These are phyloP conservation scores for Xenopus petersii DNA, from an alignment of 2,797 vertebrate species.

Conservation along the genomic window DNA sequence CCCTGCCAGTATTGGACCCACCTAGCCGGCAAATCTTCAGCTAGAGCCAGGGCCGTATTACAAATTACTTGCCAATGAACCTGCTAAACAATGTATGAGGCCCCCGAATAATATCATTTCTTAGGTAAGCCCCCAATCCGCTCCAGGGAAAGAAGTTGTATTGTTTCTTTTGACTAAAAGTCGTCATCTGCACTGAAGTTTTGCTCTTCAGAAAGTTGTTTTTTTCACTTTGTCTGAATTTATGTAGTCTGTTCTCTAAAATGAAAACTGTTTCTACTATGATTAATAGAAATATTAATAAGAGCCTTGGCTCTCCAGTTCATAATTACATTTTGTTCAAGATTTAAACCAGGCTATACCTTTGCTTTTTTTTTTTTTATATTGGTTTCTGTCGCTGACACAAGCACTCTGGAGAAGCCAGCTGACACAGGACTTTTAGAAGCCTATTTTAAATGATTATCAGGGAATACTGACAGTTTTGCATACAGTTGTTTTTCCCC, in stretches of 20 bases:
- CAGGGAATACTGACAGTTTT: slow-evolving; percentile 16
- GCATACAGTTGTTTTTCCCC: slow-evolving; percentile 3
- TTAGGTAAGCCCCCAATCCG: too few relatives aligned
- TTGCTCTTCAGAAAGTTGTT: too few relatives aligned
- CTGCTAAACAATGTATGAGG: too few relatives aligned
- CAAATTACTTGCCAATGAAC: too few relatives aligned
- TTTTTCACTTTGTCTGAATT: slow-evolving; percentile 12
- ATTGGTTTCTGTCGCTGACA: slow-evolving; percentile 32
- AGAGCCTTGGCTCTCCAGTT: slow-evolving; percentile 34
- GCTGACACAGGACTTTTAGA: slow-evolving; percentile 24
- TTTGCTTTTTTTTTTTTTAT: slow-evolving; percentile 19
- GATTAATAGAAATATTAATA: slow-evolving; percentile 45
- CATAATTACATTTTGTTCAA: slow-evolving; percentile 43
- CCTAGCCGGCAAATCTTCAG: too few relatives aligned
- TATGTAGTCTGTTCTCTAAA: slow-evolving; percentile 28
- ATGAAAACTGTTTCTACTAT: neutral
- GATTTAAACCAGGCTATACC: slow-evolving; percentile 33
- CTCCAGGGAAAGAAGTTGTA: too few relatives aligned
- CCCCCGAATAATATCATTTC: too few relatives aligned
- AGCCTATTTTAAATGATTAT: slow-evolving; percentile 13
- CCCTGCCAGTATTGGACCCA: too few relatives aligned
- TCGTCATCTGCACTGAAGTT: too few relatives aligned
- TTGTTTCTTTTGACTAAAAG: too few relatives aligned
- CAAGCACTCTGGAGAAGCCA: slow-evolving; percentile 36
- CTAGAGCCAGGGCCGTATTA: too few relatives aligned